These are phyloP conservation scores for Reticulitermes lucifugus DNA, from an alignment of 2,888 invertebrate genomes.

Conservation along the genomic window DNA sequence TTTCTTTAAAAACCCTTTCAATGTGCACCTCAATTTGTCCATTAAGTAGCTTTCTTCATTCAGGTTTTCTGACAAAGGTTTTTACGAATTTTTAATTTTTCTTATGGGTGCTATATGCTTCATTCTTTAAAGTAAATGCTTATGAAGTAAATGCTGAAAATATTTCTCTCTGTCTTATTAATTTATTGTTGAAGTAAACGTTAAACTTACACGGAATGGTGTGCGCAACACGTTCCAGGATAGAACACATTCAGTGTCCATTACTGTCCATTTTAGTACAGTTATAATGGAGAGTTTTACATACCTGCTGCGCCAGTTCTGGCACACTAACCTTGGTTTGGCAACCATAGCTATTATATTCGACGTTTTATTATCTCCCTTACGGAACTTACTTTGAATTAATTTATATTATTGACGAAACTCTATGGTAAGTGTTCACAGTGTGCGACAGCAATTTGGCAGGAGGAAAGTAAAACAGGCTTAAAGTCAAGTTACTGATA, in stretches of 20 bases:
- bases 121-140: no score
- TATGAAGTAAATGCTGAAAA: no score
- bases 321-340: slow-evolving; percentile 1
- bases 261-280: no score
- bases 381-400: neutral
- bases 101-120: no score
- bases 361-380: neutral
- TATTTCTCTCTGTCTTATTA: no score
- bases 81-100: no score
- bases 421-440: neutral
- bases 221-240: neutral
- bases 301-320: neutral
- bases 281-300: neutral
- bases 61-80: no score
- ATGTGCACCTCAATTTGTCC: no score
- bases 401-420: neutral
- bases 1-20: no score
- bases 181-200: no score
- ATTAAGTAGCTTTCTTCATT: no score
- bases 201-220: neutral
- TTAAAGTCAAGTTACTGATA: neutral
- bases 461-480: neutral
- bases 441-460: neutral
- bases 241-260: neutral
- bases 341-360: neutral